Evolutionary conservation across 2,888 invertebrate species (phyloP).

Genomic region (Trissoscelio sp.): DNA sequence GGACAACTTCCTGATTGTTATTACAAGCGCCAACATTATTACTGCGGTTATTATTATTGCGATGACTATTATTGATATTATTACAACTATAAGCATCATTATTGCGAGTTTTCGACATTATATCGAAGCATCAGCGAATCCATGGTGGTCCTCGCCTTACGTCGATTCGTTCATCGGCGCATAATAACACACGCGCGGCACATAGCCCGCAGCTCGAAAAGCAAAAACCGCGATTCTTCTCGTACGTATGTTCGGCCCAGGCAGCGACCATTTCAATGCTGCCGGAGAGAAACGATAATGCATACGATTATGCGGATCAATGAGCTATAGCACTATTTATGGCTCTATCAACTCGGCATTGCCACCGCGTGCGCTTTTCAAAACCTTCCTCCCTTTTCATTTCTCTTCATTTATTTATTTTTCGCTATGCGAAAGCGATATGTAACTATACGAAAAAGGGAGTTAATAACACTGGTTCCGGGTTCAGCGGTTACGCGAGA

Average conservation of each 20-base stretch:
- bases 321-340: conserved; percentile 82
- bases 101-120: conserved; percentile 42
- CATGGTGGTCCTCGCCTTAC: conserved; percentile 47
- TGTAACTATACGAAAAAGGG: conserved; percentile 14
- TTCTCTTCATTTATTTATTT: conserved; percentile 35
- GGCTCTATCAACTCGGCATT: conserved; percentile 79
- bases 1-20: conserved; percentile 28
- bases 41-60: conserved; percentile 36
- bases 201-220: conserved; percentile 80
- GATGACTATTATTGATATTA: conserved; percentile 36
- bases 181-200: conserved; percentile 80
- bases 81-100: conserved; percentile 30
- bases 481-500: not conserved
- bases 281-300: conserved; percentile 78
- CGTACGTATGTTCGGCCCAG: conserved; percentile 53
- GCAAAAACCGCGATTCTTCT: conserved; percentile 77
- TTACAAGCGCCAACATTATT: conserved; percentile 12
- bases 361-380: conserved; percentile 69
- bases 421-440: conserved; percentile 1
- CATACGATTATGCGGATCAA: conserved; percentile 82
- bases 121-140: conserved; percentile 45
- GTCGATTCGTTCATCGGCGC: conserved; percentile 71
- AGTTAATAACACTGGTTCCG: conserved; percentile 16
- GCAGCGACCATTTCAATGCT: conserved; percentile 71
- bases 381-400: conserved; percentile 38